phyloP scores from a whole-genome alignment of 2,113 vertebrate species.

The Stigmatopora argus region DNA sequence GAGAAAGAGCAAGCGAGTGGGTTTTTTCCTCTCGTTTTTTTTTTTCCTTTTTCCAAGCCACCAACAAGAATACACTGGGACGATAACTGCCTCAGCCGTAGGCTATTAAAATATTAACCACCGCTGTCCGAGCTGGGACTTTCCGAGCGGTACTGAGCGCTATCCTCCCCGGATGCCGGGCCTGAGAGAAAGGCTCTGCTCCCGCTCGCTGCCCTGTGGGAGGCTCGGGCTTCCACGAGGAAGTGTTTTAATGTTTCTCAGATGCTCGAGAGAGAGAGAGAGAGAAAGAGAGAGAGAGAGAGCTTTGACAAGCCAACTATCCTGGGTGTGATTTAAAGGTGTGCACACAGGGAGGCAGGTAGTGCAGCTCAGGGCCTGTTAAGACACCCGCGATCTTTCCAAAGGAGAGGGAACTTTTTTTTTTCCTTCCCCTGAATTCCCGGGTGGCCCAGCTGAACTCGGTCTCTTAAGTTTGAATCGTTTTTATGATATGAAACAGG shows the following conservation, averaged over 20 bases:
- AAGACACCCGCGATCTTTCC: conserved; percentile 63
- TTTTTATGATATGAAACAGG: conserved; percentile 54
- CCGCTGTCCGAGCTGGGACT: conserved; percentile 72
- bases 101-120: conserved; percentile 77
- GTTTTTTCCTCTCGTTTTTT: conserved; percentile 12
- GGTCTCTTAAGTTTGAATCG: conserved; percentile 60
- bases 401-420: conserved; percentile 54
- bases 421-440: conserved; percentile 32
- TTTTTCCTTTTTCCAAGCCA: conserved; percentile 61
- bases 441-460: conserved; percentile 49
- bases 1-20: conserved; percentile 54
- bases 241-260: conserved; percentile 74
- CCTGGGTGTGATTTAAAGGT: conserved; percentile 72
- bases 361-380: conserved; percentile 65
- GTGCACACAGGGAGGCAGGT: conserved; percentile 68
- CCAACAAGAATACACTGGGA: conserved; percentile 71
- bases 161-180: conserved; percentile 71
- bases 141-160: conserved; percentile 67
- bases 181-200: conserved; percentile 70
- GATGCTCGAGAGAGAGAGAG: conserved; percentile 63
- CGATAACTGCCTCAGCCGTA: conserved; percentile 69
- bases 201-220: conserved; percentile 67
- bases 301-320: conserved; percentile 72
- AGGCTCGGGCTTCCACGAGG: conserved; percentile 64
- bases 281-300: conserved; percentile 59